Evolutionary conservation across 2,888 invertebrate genomes (phyloP).

Genomic region (Thecophora atra): DNA sequence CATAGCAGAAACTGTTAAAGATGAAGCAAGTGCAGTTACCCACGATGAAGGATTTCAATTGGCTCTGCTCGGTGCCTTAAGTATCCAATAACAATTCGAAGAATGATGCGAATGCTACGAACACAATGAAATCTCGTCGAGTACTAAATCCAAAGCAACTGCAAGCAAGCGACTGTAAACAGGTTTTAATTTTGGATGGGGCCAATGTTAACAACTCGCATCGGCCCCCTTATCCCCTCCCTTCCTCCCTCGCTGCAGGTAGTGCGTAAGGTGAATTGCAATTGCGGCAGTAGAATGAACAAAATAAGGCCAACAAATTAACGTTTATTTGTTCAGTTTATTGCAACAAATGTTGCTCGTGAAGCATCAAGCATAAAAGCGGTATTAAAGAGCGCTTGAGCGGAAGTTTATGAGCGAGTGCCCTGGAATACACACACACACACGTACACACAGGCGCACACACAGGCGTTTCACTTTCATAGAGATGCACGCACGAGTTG

Average conservation of each 20-base stretch:
- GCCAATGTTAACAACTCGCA: too few species aligned
- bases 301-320: conserved; percentile 7
- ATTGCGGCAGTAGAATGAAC: not conserved
- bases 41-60: too few species aligned
- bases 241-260: too few species aligned
- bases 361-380: conserved; percentile 11
- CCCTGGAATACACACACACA: not conserved
- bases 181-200: not conserved
- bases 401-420: conserved; percentile 8
- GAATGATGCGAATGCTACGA: not conserved
- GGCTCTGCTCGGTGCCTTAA: too few species aligned
- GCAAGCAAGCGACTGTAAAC: not conserved
- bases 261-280: not conserved
- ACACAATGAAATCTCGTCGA: not conserved
- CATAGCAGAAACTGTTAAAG: too few species aligned
- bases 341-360: conserved; percentile 3
- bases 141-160: not conserved
- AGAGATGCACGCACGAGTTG: not conserved
- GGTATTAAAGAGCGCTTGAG: conserved; percentile 10
- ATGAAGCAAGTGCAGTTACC: too few species aligned
- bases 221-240: too few species aligned
- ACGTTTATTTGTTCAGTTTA: conserved; percentile 2
- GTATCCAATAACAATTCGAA: not conserved
- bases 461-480: conserved; percentile 19
- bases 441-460: not conserved